Evolutionary conservation across 2,113 vertebrate species (phyloP), one percentile per base, ranked within the genome.

Genomic region (Phalacrocorax carbo): DNA sequence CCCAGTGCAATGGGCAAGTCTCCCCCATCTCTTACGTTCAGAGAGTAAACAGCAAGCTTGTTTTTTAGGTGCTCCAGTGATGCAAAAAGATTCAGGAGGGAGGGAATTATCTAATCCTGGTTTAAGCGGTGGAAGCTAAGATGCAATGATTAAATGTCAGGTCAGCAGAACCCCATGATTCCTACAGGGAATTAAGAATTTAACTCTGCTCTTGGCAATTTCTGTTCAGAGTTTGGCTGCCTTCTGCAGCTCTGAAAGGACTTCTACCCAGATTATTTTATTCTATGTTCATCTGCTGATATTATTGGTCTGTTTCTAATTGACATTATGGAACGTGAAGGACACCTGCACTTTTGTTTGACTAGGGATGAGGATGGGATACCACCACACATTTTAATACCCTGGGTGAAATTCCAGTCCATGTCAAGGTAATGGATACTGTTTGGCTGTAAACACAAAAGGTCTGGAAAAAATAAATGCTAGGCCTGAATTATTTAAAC

Each of bases 381-480:
- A 84, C 76, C 72, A 93, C 32, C 51, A 84, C 70, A 85, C 79
- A 76, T 93, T 97, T 95, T 92, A 97, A 97, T 98, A 90, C 82
- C 76, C 52, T 36, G 93, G 95, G 94, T 98, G 97, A 98, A 98
- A 98, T 98, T 98, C 97, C 97, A 98, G 95, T 64, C 95, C 75
- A 2, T 22, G 93, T 80, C 84, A 76, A 66, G 82, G 90, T 88
- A 97, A 96, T 18, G 62, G 93, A 98, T 94, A 95, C 70, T 81
- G 84, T 65, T 88, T 81, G 93, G 90, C 87, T 96, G 87, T 65
- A 97, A 97, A 97, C 51, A 94, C 69, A 96, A 98, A 91, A 87
- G 89, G 95, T 68, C 94, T 97, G 97, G 97, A 96, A 96, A 95
- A 88, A 94, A 87, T 34, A 93, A 97, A 93, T 60, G 69, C 94